Evolutionary conservation across 2,113 vertebrate genomes (phyloP).

Genomic region (Takifugu bimaculatus): DNA sequence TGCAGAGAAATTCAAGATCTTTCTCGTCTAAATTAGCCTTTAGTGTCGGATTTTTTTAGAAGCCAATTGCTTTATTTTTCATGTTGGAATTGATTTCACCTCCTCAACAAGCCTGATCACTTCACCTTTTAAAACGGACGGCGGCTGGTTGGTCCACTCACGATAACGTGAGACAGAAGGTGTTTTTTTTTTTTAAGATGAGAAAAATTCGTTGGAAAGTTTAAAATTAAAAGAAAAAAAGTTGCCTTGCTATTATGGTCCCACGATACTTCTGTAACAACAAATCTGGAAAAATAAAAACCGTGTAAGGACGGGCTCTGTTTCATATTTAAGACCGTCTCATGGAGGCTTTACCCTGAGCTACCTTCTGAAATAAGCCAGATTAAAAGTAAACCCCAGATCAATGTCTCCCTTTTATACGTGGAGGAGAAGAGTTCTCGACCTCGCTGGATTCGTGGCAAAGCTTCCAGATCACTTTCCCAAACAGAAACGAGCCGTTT

Average conservation of each 20-base stretch:
- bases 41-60: too few species aligned
- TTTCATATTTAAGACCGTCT: slow-evolving; percentile 43
- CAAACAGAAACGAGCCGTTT: slow-evolving; percentile 17
- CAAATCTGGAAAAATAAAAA: slow-evolving; percentile 29
- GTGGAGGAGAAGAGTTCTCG: slow-evolving; percentile 33
- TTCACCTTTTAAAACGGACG: too few species aligned
- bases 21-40: too few species aligned
- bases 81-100: too few species aligned
- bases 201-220: slow-evolving; percentile 6
- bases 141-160: too few species aligned
- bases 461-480: slow-evolving; percentile 27
- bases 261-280: slow-evolving; percentile 35
- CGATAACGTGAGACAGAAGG: too few species aligned
- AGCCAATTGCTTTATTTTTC: too few species aligned
- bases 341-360: slow-evolving; percentile 51
- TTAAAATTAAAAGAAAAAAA: too few species aligned
- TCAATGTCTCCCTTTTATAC: slow-evolving; percentile 65
- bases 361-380: slow-evolving; percentile 50
- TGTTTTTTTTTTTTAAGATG: too few species aligned
- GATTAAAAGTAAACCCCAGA: slow-evolving; percentile 72
- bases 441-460: slow-evolving; percentile 48
- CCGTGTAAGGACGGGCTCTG: slow-evolving; percentile 25
- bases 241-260: slow-evolving; percentile 11
- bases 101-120: too few species aligned
- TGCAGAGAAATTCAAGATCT: too few species aligned